Conservation (phyloP, 35 echinoderm and acorn worm genomes). For the Eucidaris tribuloides region DNA sequence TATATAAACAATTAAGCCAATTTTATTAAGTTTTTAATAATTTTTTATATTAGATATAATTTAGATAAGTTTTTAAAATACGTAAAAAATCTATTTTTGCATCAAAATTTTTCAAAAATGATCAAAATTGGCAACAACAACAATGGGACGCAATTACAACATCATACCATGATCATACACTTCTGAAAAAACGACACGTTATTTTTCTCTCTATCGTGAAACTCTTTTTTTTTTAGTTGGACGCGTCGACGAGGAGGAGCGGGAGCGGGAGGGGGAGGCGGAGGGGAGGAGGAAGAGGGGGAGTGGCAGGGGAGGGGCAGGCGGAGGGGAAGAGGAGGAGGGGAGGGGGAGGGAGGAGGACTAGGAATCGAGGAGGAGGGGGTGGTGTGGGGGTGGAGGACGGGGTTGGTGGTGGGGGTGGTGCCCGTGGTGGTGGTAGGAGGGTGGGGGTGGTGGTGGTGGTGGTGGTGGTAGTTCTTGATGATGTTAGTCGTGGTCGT, state of each 20-base stretch:
- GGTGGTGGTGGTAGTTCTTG: too few species aligned
- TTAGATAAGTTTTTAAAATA: too few species aligned
- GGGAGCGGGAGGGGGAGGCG: neutral
- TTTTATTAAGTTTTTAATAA: neutral
- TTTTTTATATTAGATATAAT: neutral
- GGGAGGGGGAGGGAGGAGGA: neutral
- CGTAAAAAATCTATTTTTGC: neutral
- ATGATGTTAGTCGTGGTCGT: too few species aligned
- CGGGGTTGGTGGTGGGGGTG: neutral
- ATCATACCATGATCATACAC: too few species aligned
- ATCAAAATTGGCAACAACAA: neutral
- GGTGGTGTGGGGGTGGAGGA: neutral
- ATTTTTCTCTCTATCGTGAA: neutral
- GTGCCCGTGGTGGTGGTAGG: too few species aligned
- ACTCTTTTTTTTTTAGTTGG: neutral
- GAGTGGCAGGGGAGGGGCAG: neutral
- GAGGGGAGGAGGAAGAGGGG: neutral
- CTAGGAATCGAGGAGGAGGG: neutral
- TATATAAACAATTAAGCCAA: neutral
- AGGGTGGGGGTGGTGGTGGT: too few species aligned
- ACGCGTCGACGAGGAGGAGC: neutral
- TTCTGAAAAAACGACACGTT: too few species aligned
- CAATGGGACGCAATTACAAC: neutral
- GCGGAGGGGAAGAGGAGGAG: neutral
- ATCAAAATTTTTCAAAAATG: neutral